Base-by-base conservation (phyloP, 2,888 invertebrate genomes). In the Phorcus lineatus region DNA sequence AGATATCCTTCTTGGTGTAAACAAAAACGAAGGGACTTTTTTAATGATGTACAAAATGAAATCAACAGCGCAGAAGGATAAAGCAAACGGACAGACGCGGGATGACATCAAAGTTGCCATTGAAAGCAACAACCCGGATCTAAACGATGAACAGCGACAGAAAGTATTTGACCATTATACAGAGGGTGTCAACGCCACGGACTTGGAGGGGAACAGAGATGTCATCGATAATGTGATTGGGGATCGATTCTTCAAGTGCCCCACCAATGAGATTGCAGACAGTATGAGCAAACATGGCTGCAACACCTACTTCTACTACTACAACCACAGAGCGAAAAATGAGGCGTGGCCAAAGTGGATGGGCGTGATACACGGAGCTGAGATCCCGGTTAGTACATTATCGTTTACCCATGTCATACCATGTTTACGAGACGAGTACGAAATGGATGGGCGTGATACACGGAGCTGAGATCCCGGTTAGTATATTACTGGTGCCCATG, bases 281-380 rank as follows among this genome's bases (percentile, higher is more conserved):
- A 95, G 96, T 78, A 98, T 98, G 92, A 96, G 97, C 6, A 96
- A 96, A 91, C 96, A 96, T 80, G 97, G 97, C 17, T 97, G 96
- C 93, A 96, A 96, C 91, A 98, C 91, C 47, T 98, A 96, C 94
- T 97, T 96, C 95, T 98, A 98, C 93, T 96, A 97, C 92, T 98
- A 96, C 93, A 96, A 96, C 90, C 97, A 98, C 92, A 95, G 94
- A 11, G 93, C 97, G 86, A 94, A 95, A 91, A 95, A 95, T 83
- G 96, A 96, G 91, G 96, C 96, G 0, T 98, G 98, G 98, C 98
- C 98, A 0, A 95, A 96, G 78, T 98, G 98, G 98, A 97, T 97
- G 85, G 98, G 98, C 52, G 98, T 97, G 19, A 96, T 98, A 95
- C 98, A 98, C 93, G 98, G 96, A 2, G 98, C 98, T 93, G 98